Conservation (phyloP, 2,888 invertebrate species). For the Zonitis immaculata region DNA sequence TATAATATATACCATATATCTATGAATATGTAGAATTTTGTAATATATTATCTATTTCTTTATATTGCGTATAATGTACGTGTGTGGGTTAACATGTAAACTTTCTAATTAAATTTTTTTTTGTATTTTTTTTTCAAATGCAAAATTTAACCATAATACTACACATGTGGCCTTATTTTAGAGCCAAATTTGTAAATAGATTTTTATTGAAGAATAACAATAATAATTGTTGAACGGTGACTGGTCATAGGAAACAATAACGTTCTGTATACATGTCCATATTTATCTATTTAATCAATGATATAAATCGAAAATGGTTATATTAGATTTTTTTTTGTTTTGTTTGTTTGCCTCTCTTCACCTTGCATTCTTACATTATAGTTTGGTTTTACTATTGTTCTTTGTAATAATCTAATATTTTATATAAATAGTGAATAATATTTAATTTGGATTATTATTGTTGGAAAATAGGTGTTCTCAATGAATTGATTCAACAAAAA, state of each 20-base stretch:
- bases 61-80: conserved; percentile 13
- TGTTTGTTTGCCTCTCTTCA: not conserved
- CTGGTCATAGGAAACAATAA: not conserved
- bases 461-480: no score
- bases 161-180: not conserved
- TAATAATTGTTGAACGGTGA: not conserved
- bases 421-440: no score
- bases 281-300: not conserved
- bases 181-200: not conserved
- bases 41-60: conserved; percentile 14
- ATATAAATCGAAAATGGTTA: not conserved
- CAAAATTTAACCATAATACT: conserved; percentile 3
- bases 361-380: not conserved
- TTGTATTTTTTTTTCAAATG: not conserved
- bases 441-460: no score
- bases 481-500: no score
- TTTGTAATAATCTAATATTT: no score
- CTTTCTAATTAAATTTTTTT: conserved; percentile 8
- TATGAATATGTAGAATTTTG: conserved; percentile 17
- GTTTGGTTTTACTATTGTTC: not conserved
- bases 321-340: not conserved
- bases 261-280: not conserved
- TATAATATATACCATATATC: no score
- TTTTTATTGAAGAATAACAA: no score
- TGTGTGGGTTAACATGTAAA: conserved; percentile 12